phyloP scores from a whole-genome alignment of 2,888 invertebrate genomes.

The Ametastegia equiseti region DNA sequence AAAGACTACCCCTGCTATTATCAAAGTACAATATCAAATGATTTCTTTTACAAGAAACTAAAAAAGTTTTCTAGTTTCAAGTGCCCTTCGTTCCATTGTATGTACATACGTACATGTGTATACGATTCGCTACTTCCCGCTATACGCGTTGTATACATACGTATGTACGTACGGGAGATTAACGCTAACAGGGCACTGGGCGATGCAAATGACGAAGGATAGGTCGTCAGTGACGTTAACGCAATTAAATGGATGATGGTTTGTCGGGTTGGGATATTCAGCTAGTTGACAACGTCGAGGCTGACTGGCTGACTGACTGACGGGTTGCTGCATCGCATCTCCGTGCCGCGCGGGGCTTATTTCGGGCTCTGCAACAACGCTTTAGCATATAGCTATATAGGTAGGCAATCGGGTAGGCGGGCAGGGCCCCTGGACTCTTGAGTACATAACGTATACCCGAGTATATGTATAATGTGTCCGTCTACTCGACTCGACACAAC shows the following conservation, averaged over 20 bases:
- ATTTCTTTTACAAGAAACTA: neutral
- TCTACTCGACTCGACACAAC: constrained; percentile 44
- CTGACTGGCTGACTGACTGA: constrained; percentile 38
- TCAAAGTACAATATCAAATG: too few species aligned
- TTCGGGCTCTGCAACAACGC: constrained; percentile 32
- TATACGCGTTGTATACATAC: neutral
- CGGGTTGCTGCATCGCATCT: constrained; percentile 39
- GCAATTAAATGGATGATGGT: constrained; percentile 44
- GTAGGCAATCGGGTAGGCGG: too few species aligned
- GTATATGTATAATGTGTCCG: constrained; percentile 35
- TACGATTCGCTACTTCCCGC: too few species aligned
- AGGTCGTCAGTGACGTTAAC: constrained; percentile 23
- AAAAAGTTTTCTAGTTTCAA: too few species aligned
- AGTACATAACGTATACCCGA: constrained; percentile 4
- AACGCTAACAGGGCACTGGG: neutral
- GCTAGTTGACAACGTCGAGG: constrained; percentile 29
- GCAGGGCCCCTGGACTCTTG: neutral
- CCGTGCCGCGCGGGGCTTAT: too few species aligned
- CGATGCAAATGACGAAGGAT: constrained; percentile 23
- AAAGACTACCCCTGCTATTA: too few species aligned
- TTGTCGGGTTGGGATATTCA: constrained; percentile 34
- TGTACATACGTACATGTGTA: too few species aligned
- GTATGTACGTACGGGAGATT: neutral
- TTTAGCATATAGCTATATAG: neutral
- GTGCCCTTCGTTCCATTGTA: too few species aligned